Evolutionary conservation across 2,888 invertebrate genomes (phyloP).

Genomic region (Dryomyza anilis): DNA sequence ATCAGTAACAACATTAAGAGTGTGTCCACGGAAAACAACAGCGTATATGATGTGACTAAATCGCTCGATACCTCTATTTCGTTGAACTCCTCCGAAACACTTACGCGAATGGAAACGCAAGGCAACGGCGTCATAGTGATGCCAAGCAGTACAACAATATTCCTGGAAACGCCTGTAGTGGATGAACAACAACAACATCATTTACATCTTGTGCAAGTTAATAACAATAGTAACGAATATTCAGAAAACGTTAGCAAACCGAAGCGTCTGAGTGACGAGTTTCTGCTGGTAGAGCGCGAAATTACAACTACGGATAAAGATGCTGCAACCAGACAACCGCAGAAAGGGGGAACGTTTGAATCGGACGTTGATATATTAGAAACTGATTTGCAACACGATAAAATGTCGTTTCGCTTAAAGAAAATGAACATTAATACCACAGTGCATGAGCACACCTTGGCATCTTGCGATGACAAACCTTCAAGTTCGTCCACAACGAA

Average conservation of each 20-base stretch:
- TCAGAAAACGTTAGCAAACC: slow-evolving; percentile 51
- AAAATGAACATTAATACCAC: slow-evolving; percentile 52
- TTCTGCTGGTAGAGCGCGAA: slow-evolving; percentile 39
- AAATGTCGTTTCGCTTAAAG: slow-evolving; percentile 55
- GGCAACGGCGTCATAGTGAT: slow-evolving; percentile 44
- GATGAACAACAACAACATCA: slow-evolving; percentile 52
- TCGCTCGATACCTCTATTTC: no score
- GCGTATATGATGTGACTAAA: no score
- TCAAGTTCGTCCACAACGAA: slow-evolving; percentile 26
- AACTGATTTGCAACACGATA: slow-evolving; percentile 44
- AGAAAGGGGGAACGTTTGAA: slow-evolving; percentile 13
- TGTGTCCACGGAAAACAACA: slow-evolving; percentile 51
- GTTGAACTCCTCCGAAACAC: no score
- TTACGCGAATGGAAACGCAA: slow-evolving; percentile 35
- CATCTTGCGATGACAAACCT: slow-evolving; percentile 2
- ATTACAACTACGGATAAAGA: slow-evolving; percentile 15
- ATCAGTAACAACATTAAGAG: slow-evolving; percentile 53
- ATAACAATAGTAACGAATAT: slow-evolving; percentile 33
- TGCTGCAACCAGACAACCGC: slow-evolving; percentile 16
- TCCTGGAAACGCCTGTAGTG: slow-evolving; percentile 58
- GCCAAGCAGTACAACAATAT: slow-evolving; percentile 53
- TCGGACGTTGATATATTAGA: slow-evolving; percentile 20
- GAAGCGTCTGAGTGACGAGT: slow-evolving; percentile 60
- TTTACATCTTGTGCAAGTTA: slow-evolving; percentile 24
- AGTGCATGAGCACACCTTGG: neutral